These are phyloP conservation scores for Bombus superbus DNA, from an alignment of 1,140 invertebrate species.

Conservation along the genomic window DNA sequence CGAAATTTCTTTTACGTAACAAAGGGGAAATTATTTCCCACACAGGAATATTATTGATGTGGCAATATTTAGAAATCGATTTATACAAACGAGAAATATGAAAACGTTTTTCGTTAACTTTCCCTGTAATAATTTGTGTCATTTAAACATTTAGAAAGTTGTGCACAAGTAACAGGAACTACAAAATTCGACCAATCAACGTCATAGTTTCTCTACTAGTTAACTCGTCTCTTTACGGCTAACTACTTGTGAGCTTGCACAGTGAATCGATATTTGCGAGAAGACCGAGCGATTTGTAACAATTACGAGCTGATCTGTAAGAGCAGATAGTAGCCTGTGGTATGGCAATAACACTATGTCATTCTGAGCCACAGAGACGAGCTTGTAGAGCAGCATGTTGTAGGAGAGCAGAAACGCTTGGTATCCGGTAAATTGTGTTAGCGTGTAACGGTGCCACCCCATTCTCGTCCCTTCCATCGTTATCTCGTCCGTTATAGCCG, in stretches of 20 bases:
- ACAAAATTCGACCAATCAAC: not conserved
- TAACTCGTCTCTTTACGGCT: constrained; percentile 9
- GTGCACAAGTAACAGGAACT: not conserved
- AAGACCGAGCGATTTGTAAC: constrained; percentile 68
- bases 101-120: no score
- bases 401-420: constrained; percentile 58
- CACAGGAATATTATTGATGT: no score
- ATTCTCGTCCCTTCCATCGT: constrained; percentile 38
- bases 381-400: constrained; percentile 58
- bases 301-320: constrained; percentile 66
- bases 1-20: no score
- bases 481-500: constrained; percentile 52
- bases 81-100: no score
- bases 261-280: constrained; percentile 64
- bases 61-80: no score
- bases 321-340: constrained; percentile 56
- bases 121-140: no score
- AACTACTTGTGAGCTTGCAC: constrained; percentile 27
- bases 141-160: no score
- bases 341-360: constrained; percentile 71
- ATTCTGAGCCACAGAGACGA: constrained; percentile 56
- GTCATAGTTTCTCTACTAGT: not conserved
- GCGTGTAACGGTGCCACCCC: constrained; percentile 68
- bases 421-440: constrained; percentile 71
- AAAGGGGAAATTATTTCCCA: no score